Evolutionary conservation across 2,113 vertebrate genomes (phyloP), one percentile per base, ranked within the genome.

Genomic region (Planiliza haematocheilus): DNA sequence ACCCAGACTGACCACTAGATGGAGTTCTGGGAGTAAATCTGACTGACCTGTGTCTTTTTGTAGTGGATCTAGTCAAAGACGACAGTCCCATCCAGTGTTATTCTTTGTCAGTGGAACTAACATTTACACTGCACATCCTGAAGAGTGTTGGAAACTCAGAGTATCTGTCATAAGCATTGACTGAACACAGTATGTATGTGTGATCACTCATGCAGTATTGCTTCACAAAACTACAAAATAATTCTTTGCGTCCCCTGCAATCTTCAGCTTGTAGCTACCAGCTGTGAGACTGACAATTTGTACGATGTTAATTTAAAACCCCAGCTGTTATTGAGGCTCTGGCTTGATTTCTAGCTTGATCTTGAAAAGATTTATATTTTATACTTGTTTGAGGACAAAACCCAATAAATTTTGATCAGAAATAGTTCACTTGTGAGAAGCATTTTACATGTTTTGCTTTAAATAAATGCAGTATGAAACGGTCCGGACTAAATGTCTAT

Each of bases 381-480:
- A 82, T 92, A 93, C 89, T 90, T 91, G 89, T 93, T 93, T 91
- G 79, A 89, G 86, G 86, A 94, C 70, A 85, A 89, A 84, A 82
- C 67, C 80, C 83, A 93, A 91, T 92, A 91, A 90, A 93, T 88
- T 91, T 87, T 74, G 81, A 86, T 88, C 74, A 87, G 87, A 90
- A 83, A 37, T 74, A 64, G 53, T 74, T 45, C 39, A 52, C 6
- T 51, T 20, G 50, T 66, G 30, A 66, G 36, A 51, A 34, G 53
- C 62, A 38, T 68, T 49, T 74, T 76, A 17, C 12, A 30, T 30
- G 24, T 30, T 30, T 63, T 79, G n/a, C 30, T 69, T 65, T 16
- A 37, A 64, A 51, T 30, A 55, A 43, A 64, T 56, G 13, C 18
- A 30, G 37, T 17, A 3, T 24, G 18, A 59, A 50, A 14, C 45